Conservation (phyloP, 2,888 invertebrate genomes). For the Scrobipalpa costella region DNA sequence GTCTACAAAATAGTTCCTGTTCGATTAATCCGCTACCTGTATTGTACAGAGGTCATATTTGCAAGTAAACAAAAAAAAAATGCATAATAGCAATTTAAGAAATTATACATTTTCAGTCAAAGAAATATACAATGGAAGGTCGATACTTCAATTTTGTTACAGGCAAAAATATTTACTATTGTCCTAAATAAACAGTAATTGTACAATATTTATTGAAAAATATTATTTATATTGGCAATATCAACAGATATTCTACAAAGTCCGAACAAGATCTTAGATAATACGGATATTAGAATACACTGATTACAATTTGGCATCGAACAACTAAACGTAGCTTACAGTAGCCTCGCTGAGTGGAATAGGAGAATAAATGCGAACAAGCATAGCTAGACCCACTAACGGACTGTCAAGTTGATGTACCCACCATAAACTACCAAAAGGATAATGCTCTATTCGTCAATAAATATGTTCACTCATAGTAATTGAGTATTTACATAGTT, state of each 20-base stretch:
- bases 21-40: constrained; percentile 52
- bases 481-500: background rate
- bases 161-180: background rate
- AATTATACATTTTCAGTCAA: constrained; percentile 60
- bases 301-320: constrained; percentile 75
- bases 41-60: constrained; percentile 62
- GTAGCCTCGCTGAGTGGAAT: constrained; percentile 58
- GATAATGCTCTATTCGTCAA: background rate
- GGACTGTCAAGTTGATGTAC: background rate
- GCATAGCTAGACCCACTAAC: constrained; percentile 47
- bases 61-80: constrained; percentile 52
- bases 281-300: constrained; percentile 39
- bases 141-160: background rate
- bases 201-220: background rate
- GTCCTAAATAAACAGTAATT: background rate
- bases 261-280: background rate
- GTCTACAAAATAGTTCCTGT: constrained; percentile 64
- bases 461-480: too few relatives aligned
- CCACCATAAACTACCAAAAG: background rate
- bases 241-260: background rate
- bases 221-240: background rate
- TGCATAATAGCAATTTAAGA: constrained; percentile 61
- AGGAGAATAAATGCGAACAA: constrained; percentile 68
- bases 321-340: constrained; percentile 67
- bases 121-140: constrained; percentile 28